These are phyloP conservation scores for Nibea coibor DNA, from an alignment of 2,113 vertebrate genomes.

Conservation along the genomic window DNA sequence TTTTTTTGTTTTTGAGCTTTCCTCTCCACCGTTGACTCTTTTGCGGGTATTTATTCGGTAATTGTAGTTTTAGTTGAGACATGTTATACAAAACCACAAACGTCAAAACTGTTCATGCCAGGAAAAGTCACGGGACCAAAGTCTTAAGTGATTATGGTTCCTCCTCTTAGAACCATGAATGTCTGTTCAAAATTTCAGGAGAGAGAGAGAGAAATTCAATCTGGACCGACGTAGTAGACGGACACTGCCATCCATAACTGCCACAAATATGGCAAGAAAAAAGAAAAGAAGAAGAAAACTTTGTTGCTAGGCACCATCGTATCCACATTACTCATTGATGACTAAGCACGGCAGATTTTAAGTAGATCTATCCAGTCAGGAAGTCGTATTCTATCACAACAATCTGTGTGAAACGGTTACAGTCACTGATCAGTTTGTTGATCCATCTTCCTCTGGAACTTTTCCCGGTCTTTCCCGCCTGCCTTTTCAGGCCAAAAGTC, in stretches of 20 bases:
- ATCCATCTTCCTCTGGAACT: background rate
- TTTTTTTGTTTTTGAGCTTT: no score
- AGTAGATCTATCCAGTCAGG: background rate
- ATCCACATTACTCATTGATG: background rate
- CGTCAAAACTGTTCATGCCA: no score
- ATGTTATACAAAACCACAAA: no score
- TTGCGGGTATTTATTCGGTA: background rate
- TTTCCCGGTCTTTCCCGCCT: background rate
- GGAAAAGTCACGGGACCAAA: no score
- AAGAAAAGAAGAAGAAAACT: background rate
- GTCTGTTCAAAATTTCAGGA: no score
- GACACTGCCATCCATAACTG: background rate
- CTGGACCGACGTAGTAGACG: background rate
- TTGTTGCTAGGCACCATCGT: background rate
- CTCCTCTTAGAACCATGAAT: no score
- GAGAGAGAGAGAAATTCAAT: background rate
- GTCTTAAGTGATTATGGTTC: no score
- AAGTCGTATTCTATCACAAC: background rate
- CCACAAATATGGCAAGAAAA: background rate
- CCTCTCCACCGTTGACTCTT: background rate
- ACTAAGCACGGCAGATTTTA: background rate
- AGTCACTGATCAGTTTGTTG: background rate
- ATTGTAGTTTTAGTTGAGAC: no score
- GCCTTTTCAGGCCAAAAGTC: background rate
- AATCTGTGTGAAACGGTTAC: background rate